These are phyloP conservation scores for Troglohyphantes excavatus DNA, from an alignment of 2,888 invertebrate species.

Conservation along the genomic window DNA sequence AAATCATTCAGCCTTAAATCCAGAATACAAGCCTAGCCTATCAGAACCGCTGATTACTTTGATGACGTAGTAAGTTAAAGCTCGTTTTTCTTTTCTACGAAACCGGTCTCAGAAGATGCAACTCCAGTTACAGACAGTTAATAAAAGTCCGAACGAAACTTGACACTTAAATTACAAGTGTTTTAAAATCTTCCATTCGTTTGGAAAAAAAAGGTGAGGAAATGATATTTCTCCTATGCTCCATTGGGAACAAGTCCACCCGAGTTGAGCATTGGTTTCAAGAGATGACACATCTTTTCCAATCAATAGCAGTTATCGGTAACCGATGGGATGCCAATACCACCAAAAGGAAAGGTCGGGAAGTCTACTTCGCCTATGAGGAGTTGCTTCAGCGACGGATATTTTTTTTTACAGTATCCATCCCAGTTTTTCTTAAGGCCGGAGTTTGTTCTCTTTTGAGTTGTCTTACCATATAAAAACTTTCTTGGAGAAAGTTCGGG, in stretches of 20 bases:
- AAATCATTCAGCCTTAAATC: too few species aligned
- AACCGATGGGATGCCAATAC: slow-evolving; percentile 66
- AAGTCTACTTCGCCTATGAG: slow-evolving; percentile 28
- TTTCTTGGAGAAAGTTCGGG: not conserved
- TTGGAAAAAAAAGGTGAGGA: not conserved
- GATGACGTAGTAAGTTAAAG: too few species aligned
- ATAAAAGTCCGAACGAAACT: not conserved
- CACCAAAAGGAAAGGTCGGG: slow-evolving; percentile 50
- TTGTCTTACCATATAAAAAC: not conserved
- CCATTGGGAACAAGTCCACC: slow-evolving; percentile 32
- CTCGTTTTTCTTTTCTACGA: too few species aligned
- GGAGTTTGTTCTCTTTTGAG: not conserved
- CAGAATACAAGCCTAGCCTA: too few species aligned
- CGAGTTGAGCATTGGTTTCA: not conserved
- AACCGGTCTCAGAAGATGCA: too few species aligned
- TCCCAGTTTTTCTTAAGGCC: not conserved
- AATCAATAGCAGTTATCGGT: slow-evolving; percentile 73
- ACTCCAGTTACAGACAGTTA: too few species aligned
- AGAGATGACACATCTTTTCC: slow-evolving; percentile 38
- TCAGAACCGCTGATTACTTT: too few species aligned
- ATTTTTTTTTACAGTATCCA: not conserved
- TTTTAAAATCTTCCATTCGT: not conserved
- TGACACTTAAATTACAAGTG: not conserved
- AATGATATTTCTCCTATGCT: slow-evolving; percentile 13
- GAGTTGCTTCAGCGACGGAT: not conserved